Evolutionary conservation across 1,140 invertebrate genomes (phyloP).

Genomic region (Temnothorax longispinosus): DNA sequence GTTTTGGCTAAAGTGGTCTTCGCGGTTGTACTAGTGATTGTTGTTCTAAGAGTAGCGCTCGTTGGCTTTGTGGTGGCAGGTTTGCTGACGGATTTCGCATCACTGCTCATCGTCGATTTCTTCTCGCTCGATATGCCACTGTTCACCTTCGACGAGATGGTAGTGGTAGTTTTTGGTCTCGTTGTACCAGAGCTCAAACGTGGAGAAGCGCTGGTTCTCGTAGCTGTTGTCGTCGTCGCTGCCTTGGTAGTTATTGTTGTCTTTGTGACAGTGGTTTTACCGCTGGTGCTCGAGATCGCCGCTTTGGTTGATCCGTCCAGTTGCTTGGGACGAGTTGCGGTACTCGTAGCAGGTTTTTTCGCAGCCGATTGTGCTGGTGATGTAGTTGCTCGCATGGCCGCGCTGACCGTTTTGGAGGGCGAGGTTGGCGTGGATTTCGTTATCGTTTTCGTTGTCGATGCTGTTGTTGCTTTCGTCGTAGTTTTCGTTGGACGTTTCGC

Average conservation of each 20-base stretch:
- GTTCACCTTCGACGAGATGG: conserved; percentile 25
- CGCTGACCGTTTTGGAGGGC: conserved; percentile 75
- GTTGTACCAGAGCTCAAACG: conserved; percentile 69
- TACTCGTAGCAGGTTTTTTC: conserved; percentile 73
- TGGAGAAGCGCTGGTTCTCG: conserved; percentile 54
- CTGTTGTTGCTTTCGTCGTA: conserved; percentile 61
- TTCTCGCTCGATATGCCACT: conserved; percentile 75
- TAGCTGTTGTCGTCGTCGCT: conserved; percentile 40
- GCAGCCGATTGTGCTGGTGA: conserved; percentile 74
- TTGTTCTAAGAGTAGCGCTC: conserved; percentile 38
- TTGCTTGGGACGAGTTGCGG: conserved; percentile 55
- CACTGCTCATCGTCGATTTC: conserved; percentile 86
- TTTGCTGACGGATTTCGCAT: conserved; percentile 82
- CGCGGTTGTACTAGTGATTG: not conserved
- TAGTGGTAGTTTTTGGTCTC: conserved; percentile 73
- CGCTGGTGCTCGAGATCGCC: conserved; percentile 51
- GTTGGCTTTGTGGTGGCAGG: conserved; percentile 55
- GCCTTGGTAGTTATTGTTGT: conserved; percentile 61
- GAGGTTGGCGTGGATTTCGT: conserved; percentile 80
- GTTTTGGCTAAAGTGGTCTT: conserved; percentile 73
- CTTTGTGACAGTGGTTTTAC: conserved; percentile 68
- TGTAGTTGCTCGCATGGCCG: conserved; percentile 70
- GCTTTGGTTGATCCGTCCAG: conserved; percentile 63
- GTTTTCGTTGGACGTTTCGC: conserved; percentile 36
- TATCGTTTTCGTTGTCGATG: conserved; percentile 66